A percentile compares a stretch with the other conserved stretches of the same genome.
phyloP scores from a whole-genome alignment of 2,888 invertebrate species.

The Sturmia bella region DNA sequence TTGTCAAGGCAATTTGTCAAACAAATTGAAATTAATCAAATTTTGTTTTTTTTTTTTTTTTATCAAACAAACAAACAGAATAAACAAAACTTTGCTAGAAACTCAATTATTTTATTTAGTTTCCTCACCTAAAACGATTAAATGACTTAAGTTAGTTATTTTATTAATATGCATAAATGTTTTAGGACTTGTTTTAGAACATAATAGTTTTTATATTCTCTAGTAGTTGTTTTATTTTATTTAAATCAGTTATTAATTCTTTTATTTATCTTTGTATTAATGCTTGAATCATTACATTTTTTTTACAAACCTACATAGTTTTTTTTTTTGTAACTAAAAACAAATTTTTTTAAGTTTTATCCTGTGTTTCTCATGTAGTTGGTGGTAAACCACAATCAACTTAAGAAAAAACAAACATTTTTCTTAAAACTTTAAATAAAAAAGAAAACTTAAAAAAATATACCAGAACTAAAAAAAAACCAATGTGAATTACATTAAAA shows the following conservation, averaged over 20 bases:
- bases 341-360: constrained; percentile 58
- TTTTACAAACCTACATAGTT: constrained; percentile 36
- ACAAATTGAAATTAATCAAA: constrained; percentile 19
- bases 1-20: constrained; percentile 42
- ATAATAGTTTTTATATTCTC: constrained; percentile 8
- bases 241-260: constrained; percentile 3
- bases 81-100: constrained; percentile 51
- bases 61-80: constrained; percentile 16
- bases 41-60: background rate
- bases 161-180: constrained; percentile 1
- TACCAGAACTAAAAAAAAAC: constrained; percentile 23
- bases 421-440: constrained; percentile 36
- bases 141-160: constrained; percentile 12
- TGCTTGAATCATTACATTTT: constrained; percentile 66
- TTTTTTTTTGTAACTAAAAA: constrained; percentile 40
- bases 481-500: constrained; percentile 60
- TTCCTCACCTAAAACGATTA: constrained; percentile 1
- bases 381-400: constrained; percentile 33
- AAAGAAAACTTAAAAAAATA: constrained; percentile 39
- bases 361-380: constrained; percentile 64
- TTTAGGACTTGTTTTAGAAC: background rate
- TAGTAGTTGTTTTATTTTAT: constrained; percentile 20
- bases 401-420: constrained; percentile 53
- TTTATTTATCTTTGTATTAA: constrained; percentile 55
- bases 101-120: background rate